Base-by-base conservation (phyloP, 2,113 vertebrate species). In the Lampris megalopsis region DNA sequence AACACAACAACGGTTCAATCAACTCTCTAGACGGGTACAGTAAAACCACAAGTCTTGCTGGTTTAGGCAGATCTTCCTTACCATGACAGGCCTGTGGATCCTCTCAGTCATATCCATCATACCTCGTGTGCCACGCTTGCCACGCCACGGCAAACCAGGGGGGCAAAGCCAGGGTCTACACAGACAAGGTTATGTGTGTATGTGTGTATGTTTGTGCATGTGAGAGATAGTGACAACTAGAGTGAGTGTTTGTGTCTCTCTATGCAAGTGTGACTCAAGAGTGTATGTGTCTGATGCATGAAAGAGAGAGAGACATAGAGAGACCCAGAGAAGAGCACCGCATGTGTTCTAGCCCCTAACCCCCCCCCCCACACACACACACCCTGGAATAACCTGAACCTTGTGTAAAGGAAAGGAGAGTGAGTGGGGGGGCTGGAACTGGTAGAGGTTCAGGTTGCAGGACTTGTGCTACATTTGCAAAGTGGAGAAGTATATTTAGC, bases 401-500 rank as follows among this genome's bases (percentile, higher is more conserved):
- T 73, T 81, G 93, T 90, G 82, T 88, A 84, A 72, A 83, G 89
- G 88, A 87, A 91, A 84, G 87, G 83, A 90, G 71, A 48, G 56
- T 8, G 43, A 61, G 60, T 40, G 64, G 6, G 66, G 69, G 59
- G 38, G 80, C 73, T 24, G 59, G 85, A 61, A 59, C 82, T n/a
- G 68, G 81, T 61, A 5, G 80, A 90, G 92, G 93, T 91, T 97
- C 97, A 83, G 92, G 94, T 98, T 97, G 95, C 96, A 97, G 92
- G 93, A 94, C 95, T 96, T 96, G 95, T 96, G 96, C 96, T 96
- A 96, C 94, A 95, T 96, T 95, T 94, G 95, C 96, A 97, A 95
- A 95, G 91, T 95, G 94, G 93, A 88, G 91, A 81, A 94, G 95
- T 98, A 97, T 97, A 97, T 97, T 97, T 98, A 98, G 96, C 95